Evolutionary conservation across 2,113 vertebrate species (phyloP), one percentile per base, ranked within the genome.

Genomic region (Alosa alosa): DNA sequence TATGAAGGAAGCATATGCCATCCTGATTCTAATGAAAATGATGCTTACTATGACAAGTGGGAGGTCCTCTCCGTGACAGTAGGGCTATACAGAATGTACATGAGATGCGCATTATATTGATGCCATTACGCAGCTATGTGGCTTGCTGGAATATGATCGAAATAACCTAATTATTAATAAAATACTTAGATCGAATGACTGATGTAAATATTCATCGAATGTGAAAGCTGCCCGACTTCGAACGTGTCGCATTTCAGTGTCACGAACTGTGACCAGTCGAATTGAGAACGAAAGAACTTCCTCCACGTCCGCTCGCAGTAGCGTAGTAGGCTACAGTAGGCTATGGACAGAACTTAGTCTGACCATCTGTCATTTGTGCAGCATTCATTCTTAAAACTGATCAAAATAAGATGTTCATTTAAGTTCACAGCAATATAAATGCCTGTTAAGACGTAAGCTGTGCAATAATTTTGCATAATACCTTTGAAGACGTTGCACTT

Each of bases 31-130:
- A 84, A 3, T 22, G 81, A 25, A 68, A 31, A 10, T 6, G 83
- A 49, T 89, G 87, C 86, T 89, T 88, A 86, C 83, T 68, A 1
- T 85, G 82, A 9, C 81, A 82, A 55, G 81, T 52, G 45, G 81
- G 85, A 47, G 13, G 18, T 88, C 72, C 81, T 85, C 84, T 88
- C 31, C 25, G 45, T 31, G 15, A 36, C 41, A 44, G 41, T 44
- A 44, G 41, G 41, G 41, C 41, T 22, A 18, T 31, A n/a, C 82
- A 52, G 10, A n/a, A 49, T 64, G 57, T 68, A 68, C 64, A 9
- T 10, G 7, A n/a, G 22, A 68, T 68, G 50, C 15, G 81, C 81
- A 46, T 81, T 68, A 47, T 9, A 18, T 6, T 39, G n/a, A 2
- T 68, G 36, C 15, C 41, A 6, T 41, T 13, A 1, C 13, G 57